These are phyloP conservation scores for Hippocampus abdominalis DNA, from an alignment of 2,113 vertebrate genomes.

Conservation along the genomic window DNA sequence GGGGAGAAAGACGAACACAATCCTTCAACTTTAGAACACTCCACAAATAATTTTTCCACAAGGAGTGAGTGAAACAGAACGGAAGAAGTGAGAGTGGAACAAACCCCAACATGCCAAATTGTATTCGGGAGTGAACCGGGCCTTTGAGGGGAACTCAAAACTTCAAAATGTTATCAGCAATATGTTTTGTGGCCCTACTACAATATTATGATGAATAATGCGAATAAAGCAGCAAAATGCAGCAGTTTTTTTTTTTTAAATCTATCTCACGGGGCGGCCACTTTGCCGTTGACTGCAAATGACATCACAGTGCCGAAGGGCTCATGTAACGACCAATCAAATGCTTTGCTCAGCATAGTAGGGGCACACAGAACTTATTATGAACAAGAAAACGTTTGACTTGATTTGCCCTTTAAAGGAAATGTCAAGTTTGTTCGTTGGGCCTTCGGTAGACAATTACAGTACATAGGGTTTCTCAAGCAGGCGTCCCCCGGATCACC, in stretches of 20 bases:
- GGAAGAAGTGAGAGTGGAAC: background rate
- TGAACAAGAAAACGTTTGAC: too few species aligned
- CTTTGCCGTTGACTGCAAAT: too few species aligned
- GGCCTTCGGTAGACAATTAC: conserved; percentile 8
- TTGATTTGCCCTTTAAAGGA: background rate
- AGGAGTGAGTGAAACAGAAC: background rate
- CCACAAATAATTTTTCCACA: background rate
- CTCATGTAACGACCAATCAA: too few species aligned
- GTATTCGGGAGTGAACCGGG: conserved; percentile 44
- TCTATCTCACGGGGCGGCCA: too few species aligned
- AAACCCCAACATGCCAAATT: conserved; percentile 20
- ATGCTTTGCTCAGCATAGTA: too few species aligned
- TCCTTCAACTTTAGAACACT: conserved; percentile 1
- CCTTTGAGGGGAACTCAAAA: background rate
- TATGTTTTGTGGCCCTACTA: too few species aligned
- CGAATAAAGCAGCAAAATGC: too few species aligned
- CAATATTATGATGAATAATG: too few species aligned
- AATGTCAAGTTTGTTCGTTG: background rate
- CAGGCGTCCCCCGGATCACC: background rate
- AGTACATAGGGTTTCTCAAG: background rate
- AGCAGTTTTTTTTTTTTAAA: too few species aligned
- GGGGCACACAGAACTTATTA: too few species aligned
- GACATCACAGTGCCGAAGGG: too few species aligned
- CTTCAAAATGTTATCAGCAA: too few species aligned
- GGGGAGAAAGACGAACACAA: conserved; percentile 2